A percentile compares a stretch with the other conserved stretches of the same genome.
Conservation (phyloP, 1,140 invertebrate genomes). For the Nymphalis io region DNA sequence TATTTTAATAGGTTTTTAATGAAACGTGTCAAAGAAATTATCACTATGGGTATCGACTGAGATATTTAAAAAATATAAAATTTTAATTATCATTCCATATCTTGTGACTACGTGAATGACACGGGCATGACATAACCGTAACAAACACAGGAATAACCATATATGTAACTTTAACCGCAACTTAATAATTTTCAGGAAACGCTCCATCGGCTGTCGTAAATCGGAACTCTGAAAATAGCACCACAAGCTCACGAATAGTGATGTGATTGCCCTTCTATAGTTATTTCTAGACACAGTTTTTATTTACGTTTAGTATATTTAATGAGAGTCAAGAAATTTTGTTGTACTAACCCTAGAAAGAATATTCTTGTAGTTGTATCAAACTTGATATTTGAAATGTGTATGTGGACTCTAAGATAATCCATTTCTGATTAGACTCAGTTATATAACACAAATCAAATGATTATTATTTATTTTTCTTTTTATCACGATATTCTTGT, state of each 20-base stretch:
- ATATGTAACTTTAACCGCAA: constrained; percentile 28
- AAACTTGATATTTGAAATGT: not conserved
- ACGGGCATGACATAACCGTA: not conserved
- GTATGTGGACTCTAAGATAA: not conserved
- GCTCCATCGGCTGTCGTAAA: constrained; percentile 41
- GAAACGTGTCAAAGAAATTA: too few species aligned
- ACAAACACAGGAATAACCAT: not conserved
- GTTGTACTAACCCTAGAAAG: not conserved
- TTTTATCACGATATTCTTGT: not conserved
- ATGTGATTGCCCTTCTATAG: constrained; percentile 70
- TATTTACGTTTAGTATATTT: constrained; percentile 30
- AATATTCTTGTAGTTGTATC: not conserved
- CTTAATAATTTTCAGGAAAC: constrained; percentile 45
- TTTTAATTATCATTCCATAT: too few species aligned
- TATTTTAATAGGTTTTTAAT: too few species aligned
- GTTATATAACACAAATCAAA: too few species aligned
- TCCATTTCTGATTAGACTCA: too few species aligned
- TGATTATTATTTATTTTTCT: too few species aligned
- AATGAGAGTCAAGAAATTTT: constrained; percentile 1
- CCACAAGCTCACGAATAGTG: constrained; percentile 67
- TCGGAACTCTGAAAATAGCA: constrained; percentile 61
- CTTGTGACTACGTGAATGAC: too few species aligned
- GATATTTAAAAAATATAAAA: too few species aligned
- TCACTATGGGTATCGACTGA: too few species aligned
- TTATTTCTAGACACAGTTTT: constrained; percentile 58